Conservation (phyloP, 2,888 invertebrate species). For the Coecobrya sp. region DNA sequence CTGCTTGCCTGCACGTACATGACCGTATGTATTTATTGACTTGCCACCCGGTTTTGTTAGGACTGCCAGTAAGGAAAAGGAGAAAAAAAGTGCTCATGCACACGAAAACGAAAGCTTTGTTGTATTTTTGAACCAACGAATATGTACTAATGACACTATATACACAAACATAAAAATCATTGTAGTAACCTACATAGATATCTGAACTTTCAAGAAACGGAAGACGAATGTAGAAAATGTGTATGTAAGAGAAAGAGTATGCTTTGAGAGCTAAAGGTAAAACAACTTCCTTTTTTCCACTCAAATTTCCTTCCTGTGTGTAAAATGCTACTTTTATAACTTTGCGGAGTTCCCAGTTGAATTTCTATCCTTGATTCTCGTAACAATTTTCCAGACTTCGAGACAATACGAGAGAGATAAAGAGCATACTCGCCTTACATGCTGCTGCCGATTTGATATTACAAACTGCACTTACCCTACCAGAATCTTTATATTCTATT, state of each 20-base stretch:
- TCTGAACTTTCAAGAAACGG: not conserved
- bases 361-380: not conserved
- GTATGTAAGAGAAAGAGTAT: not conserved
- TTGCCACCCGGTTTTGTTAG: conserved; percentile 71
- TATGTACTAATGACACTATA: conserved; percentile 21
- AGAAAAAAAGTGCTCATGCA: conserved; percentile 28
- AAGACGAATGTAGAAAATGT: not conserved
- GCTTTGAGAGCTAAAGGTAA: not conserved
- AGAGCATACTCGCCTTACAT: not conserved
- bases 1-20: not conserved
- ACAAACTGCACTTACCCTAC: conserved; percentile 38
- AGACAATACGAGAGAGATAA: not conserved
- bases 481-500: conserved; percentile 29
- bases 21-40: conserved; percentile 67
- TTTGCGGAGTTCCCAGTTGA: conserved; percentile 2
- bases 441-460: conserved; percentile 5
- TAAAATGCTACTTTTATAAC: conserved; percentile 35
- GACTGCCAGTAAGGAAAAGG: conserved; percentile 46
- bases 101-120: conserved; percentile 20
- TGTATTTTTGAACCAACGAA: not conserved
- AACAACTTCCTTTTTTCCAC: conserved; percentile 16
- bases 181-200: conserved; percentile 37
- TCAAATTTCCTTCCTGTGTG: conserved; percentile 54
- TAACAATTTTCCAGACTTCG: conserved; percentile 9
- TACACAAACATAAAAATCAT: not conserved